Evolutionary conservation across 2,888 invertebrate species (phyloP).

Genomic region (Drosophila peninsularis): DNA sequence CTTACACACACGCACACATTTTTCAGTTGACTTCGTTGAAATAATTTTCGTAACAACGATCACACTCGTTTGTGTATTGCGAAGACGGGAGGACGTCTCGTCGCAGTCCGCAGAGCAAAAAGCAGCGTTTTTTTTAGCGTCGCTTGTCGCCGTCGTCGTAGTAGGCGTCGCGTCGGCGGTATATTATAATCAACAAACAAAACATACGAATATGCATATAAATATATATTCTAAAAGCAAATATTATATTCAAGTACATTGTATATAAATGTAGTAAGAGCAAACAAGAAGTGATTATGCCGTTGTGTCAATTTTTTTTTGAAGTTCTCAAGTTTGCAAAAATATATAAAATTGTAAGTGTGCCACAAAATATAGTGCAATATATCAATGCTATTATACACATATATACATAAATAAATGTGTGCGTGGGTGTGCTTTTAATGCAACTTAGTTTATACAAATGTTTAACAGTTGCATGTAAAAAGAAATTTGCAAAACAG

Average conservation of each 20-base stretch:
- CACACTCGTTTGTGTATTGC: slow-evolving; percentile 84
- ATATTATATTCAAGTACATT: slow-evolving; percentile 19
- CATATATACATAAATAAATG: neutral
- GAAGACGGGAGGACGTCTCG: slow-evolving; percentile 81
- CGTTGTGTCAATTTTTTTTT: slow-evolving; percentile 53
- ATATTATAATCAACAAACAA: slow-evolving; percentile 47
- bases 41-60: slow-evolving; percentile 83
- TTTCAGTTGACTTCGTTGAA: slow-evolving; percentile 81
- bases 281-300: slow-evolving; percentile 28
- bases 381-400: neutral
- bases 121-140: slow-evolving; percentile 57
- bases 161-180: slow-evolving; percentile 63
- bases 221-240: slow-evolving; percentile 1
- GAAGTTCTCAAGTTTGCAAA: slow-evolving; percentile 39
- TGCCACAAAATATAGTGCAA: slow-evolving; percentile 11
- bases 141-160: slow-evolving; percentile 52
- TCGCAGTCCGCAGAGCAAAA: slow-evolving; percentile 58
- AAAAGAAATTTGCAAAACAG: slow-evolving; percentile 47
- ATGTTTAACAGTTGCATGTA: slow-evolving; percentile 24
- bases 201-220: slow-evolving; percentile 18
- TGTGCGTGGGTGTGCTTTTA: neutral
- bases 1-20: slow-evolving; percentile 57
- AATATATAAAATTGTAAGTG: slow-evolving; percentile 47
- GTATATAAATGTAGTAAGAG: slow-evolving; percentile 16
- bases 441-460: slow-evolving; percentile 20